Evolutionary conservation across 2,888 invertebrate species (phyloP), one percentile per base, ranked within the genome.

Genomic region (Scaptomyza reducta): DNA sequence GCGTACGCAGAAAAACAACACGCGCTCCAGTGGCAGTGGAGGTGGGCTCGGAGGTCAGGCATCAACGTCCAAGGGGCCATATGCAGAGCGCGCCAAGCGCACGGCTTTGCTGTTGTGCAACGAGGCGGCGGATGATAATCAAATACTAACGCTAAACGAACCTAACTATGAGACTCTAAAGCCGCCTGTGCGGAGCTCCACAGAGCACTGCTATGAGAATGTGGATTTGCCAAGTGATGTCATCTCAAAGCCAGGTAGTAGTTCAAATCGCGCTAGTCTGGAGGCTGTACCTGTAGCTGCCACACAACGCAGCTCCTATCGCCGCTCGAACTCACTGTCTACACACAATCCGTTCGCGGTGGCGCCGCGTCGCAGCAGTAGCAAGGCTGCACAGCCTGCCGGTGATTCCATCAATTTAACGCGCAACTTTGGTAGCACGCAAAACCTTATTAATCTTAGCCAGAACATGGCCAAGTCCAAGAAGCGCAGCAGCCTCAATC

Each of bases 111-210:
- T 92, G 29, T 66, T 92, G 11, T 86, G 86, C 50, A 88, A 89
- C 45, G 90, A 90, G 57, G 87, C 88, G 6, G 87, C 89, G 62
- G 90, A 90, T 59, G 90, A 91, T 68, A 90, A 90, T 77, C 88
- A 89, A 77, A 89, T 90, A 22, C 80, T 91, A 35, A 90, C 90
- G 9, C 77, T 90, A 27, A 89, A 88, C 54, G 92, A 92, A 67
- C 92, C 91, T 13, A 91, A 90, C 71, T 92, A 92, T 59, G 92
- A 92, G 80, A 92, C 92, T 4, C 70, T 92, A 0, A 92, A 91
- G 71, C 88, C 79, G 61, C 88, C 86, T 0, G 45, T 40, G 1
- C 89, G 77, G 38, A 77, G 66, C 47, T 74, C 29, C 74, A 74
- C 54, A 44, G 90, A 69, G 10, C 86, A 84, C 18, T 85, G 85